Percentiles rank a stretch among this genome's conserved stretches.
These are phyloP conservation scores for Colistium nudipinnis DNA, from an alignment of 2,113 vertebrate species.

Conservation along the genomic window DNA sequence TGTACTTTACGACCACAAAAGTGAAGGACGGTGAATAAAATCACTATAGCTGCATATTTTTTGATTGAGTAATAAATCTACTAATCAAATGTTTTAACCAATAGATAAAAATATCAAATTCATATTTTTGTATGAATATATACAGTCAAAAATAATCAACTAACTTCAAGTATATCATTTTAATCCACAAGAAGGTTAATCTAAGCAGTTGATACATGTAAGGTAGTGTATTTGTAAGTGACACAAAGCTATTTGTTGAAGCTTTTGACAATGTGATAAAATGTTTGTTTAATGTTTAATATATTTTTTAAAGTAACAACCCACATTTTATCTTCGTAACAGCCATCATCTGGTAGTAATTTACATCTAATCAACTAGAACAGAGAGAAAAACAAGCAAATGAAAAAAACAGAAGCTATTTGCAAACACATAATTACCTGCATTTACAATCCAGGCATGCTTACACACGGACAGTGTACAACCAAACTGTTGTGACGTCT, in stretches of 20 bases:
- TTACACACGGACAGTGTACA: conserved; percentile 51
- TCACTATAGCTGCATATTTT: background rate
- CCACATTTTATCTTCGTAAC: conserved; percentile 39
- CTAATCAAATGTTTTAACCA: background rate
- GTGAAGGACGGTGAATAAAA: no score
- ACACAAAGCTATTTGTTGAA: conserved; percentile 13
- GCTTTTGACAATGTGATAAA: conserved; percentile 20
- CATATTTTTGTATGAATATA: no score
- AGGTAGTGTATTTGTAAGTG: conserved; percentile 4
- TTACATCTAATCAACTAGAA: conserved; percentile 48
- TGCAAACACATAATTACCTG: conserved; percentile 61
- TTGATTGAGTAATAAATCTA: background rate
- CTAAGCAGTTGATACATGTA: background rate
- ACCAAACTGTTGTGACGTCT: conserved; percentile 44
- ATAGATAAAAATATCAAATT: no score
- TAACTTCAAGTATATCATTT: background rate
- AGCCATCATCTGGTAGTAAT: conserved; percentile 43
- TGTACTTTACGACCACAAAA: background rate
- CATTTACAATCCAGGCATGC: conserved; percentile 56
- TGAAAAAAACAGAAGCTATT: conserved; percentile 32
- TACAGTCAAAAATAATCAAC: background rate
- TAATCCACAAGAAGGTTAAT: background rate
- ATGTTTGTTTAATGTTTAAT: conserved; percentile 32
- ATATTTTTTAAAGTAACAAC: conserved; percentile 20
- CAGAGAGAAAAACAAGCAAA: conserved; percentile 8